Base-by-base conservation (phyloP, 2,888 invertebrate species). In the Scaptodrosophila latifasciaeformis region DNA sequence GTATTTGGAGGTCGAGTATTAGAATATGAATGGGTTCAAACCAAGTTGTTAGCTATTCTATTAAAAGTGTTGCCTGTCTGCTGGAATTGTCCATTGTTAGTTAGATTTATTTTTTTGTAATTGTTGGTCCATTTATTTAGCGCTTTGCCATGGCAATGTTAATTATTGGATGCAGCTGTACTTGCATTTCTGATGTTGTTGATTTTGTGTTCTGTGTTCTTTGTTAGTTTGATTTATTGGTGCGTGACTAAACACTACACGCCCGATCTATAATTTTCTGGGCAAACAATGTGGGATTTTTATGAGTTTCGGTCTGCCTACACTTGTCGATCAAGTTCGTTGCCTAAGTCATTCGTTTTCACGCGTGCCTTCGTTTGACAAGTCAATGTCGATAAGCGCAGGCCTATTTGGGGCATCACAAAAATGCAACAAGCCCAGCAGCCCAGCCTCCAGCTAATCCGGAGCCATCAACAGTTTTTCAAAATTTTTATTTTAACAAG, bases 101-200 rank as follows among this genome's bases (percentile, higher is more conserved):
- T 18, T 51, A 17, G n/a, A 19, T 18, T 31, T 31, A 10, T 18
- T 31, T 46, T 49, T 47, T 64, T 65, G 50, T 27, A 2, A n/a
- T 21, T 49, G 34, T 54, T 31, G 49, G 40, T 29, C 54, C 59
- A 47, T 58, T 79, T 54, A 60, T 44, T 43, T 12, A 54, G 50
- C 34, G 45, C 53, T 42, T 51, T 53, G 57, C 42, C 70, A 72
- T 43, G 39, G 15, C 37, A 13, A 39, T 59, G 77, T 53, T 65
- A 79, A 79, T 65, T 51, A 54, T 37, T 34, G 15, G 48, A 50
- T 65, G 70, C 68, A 69, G 62, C 59, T 54, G 58, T 59, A 59
- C 13, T 35, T 35, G 2, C 7, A 17, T 6, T 5, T 10, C 17
- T 13, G 15, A 17, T 35, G 46, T 34, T 49, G 31, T 34, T 49